Evolutionary conservation across 2,797 vertebrate genomes (phyloP), one percentile per base, ranked within the genome.

Genomic region (Babyrousa celebensis): DNA sequence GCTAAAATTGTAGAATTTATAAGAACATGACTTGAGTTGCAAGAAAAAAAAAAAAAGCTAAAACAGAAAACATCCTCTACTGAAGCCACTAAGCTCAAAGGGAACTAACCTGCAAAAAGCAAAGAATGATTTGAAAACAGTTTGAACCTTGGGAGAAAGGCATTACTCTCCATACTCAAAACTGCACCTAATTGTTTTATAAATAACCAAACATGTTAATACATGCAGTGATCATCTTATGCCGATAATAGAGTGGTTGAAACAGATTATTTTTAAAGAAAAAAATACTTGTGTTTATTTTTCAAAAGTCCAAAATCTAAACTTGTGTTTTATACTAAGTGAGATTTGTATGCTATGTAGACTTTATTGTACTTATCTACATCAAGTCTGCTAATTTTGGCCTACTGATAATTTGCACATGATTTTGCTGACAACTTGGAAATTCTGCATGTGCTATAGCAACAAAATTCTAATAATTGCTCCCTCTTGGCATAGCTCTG

Each of bases 361-460:
- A 88, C 70, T 25, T 85, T 88, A 70, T 12, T 75, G 27, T 48
- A 9, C 15, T 71, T 27, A 23, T 87, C 43, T 87, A 29, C 32
- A 79, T 58, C 71, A 74, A 21, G 25, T 88, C 20, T 58, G 12
- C 78, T 96, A 88, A 75, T 93, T 91, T 88, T 68, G 58, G 1
- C 6, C 65, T 84, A 25, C 29, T 93, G 12, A 63, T 80, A 70
- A 87, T 88, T 75, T 95, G 43, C 32, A 18, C 20, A n/a, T 74
- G 74, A 54, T 79, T 93, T 84, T 96, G 65, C 71, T 90, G 89
- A 91, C 48, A 92, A 71, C 52, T 79, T 87, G 48, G 12, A 84
- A 88, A 74, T 32, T 93, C 40, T 78, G 16, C 36, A 54, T 18
- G 3, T 27, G 12, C 56, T 18, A 1, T 60, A 74, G 36, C 82